These are phyloP conservation scores for Tanypteryx hageni DNA, from an alignment of 2,888 invertebrate species.

Conservation along the genomic window DNA sequence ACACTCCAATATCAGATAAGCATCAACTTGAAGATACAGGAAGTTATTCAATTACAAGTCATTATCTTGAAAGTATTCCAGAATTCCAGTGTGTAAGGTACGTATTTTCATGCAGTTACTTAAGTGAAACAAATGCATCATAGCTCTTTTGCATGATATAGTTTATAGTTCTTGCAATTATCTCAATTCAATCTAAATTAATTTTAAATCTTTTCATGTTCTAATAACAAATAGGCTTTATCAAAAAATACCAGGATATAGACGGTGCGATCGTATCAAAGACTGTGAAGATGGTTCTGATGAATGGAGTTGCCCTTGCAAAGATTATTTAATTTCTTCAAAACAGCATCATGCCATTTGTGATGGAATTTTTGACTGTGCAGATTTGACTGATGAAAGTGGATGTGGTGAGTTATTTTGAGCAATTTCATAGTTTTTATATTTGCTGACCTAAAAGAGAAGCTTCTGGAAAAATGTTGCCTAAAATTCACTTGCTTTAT, in stretches of 20 bases:
- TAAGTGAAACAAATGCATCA: background rate
- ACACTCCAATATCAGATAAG: too few species aligned
- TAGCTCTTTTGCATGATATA: background rate
- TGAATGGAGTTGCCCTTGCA: conserved; percentile 84
- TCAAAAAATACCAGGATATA: conserved; percentile 80
- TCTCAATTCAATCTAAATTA: background rate
- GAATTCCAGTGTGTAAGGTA: conserved; percentile 42
- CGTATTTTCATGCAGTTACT: background rate
- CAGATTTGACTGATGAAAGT: conserved; percentile 85
- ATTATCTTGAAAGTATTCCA: conserved; percentile 17
- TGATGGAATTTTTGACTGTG: conserved; percentile 86
- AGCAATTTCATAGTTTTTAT: too few species aligned
- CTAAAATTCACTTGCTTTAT: too few species aligned
- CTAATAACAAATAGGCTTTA: conserved; percentile 77
- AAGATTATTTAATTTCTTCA: conserved; percentile 79
- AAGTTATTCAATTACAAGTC: background rate
- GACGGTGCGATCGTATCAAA: conserved; percentile 82
- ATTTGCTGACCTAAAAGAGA: too few species aligned
- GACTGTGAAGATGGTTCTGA: conserved; percentile 92
- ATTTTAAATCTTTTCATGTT: background rate
- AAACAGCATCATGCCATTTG: conserved; percentile 80
- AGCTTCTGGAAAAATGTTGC: too few species aligned
- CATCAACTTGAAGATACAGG: too few species aligned
- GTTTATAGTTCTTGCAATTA: background rate
- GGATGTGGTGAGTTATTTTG: conserved; percentile 79